Evolutionary conservation across 2,888 invertebrate genomes (phyloP).

Genomic region (Serripes groenlandicus): DNA sequence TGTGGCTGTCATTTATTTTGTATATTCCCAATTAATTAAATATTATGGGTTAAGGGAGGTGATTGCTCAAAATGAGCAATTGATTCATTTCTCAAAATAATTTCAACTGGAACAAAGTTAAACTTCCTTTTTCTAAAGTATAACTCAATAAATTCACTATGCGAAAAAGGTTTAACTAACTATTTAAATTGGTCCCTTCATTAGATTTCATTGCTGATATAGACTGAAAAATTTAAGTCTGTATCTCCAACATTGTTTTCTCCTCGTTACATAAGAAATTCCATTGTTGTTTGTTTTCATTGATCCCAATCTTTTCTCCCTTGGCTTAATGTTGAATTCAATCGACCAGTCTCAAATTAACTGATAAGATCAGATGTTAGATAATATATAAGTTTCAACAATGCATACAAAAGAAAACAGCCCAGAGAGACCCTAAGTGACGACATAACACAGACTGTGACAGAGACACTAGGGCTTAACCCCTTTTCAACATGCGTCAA

Average conservation of each 20-base stretch:
- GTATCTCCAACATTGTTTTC: background rate
- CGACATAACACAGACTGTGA: background rate
- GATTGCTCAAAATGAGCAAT: too few species aligned
- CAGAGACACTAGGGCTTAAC: background rate
- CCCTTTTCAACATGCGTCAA: too few species aligned
- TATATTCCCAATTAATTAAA: too few species aligned
- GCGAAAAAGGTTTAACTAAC: too few species aligned
- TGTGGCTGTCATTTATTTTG: too few species aligned
- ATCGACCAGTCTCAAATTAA: slow-evolving; percentile 16
- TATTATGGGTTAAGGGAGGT: too few species aligned
- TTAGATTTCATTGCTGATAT: background rate
- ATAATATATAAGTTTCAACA: slow-evolving; percentile 9
- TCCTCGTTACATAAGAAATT: background rate
- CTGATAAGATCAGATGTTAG: slow-evolving; percentile 12
- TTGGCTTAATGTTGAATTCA: background rate
- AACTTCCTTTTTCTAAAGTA: too few species aligned
- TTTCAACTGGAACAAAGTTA: too few species aligned
- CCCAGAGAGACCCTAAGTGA: background rate
- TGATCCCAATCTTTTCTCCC: slow-evolving; percentile 7
- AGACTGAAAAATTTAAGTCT: background rate
- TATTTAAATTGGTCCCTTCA: background rate
- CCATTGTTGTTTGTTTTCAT: slow-evolving; percentile 12
- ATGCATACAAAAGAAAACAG: slow-evolving; percentile 8
- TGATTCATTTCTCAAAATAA: too few species aligned
- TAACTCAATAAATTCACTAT: too few species aligned